These are phyloP conservation scores for Danio rerio DNA, from an alignment of 2,113 vertebrate genomes.

Conservation along the genomic window DNA sequence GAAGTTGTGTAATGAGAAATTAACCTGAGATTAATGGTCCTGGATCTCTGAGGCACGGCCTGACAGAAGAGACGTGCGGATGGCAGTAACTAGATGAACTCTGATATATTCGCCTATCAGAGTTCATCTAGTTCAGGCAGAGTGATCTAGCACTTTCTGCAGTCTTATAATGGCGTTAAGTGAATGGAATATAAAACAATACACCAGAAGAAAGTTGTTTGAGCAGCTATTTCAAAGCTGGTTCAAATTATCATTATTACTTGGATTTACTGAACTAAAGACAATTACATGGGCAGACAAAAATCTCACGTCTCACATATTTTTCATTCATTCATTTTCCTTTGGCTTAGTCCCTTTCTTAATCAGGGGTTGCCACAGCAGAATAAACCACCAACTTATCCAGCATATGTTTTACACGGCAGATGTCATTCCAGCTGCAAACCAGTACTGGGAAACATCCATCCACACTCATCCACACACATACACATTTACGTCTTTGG, in stretches of 20 bases:
- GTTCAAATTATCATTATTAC: background rate
- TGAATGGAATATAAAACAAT: constrained; percentile 8
- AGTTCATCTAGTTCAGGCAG: constrained; percentile 16
- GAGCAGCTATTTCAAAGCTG: background rate
- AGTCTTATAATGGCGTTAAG: constrained; percentile 11
- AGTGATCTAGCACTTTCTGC: background rate
- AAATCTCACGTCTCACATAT: no score
- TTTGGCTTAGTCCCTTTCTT: no score
- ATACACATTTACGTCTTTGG: no score
- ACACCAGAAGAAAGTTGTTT: background rate
- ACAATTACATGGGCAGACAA: no score
- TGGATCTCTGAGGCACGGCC: constrained; percentile 30
- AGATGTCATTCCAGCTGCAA: no score
- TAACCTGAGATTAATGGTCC: constrained; percentile 54
- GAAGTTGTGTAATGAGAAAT: constrained; percentile 60
- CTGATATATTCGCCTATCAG: constrained; percentile 17
- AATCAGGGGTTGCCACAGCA: no score
- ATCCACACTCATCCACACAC: no score
- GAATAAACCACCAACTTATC: no score
- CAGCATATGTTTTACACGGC: no score
- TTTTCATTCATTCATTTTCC: no score
- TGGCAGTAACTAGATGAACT: constrained; percentile 34
- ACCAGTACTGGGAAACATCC: no score
- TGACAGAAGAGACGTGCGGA: constrained; percentile 36
- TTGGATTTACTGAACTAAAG: background rate